phyloP scores from a whole-genome alignment of 2,888 invertebrate species.

The Timema podura region DNA sequence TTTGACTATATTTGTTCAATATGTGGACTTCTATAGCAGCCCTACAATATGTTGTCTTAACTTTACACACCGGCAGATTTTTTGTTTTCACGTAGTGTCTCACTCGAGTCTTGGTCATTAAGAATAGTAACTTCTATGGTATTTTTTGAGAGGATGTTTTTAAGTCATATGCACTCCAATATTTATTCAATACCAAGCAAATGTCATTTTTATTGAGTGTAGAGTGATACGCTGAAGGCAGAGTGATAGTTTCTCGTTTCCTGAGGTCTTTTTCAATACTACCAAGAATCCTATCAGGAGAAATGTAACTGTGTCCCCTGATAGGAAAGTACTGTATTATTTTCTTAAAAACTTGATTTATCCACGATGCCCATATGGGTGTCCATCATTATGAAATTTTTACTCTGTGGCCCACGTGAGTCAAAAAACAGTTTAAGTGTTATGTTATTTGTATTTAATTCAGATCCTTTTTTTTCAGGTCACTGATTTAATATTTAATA shows the following conservation, averaged over 20 bases:
- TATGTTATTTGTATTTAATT: too few relatives aligned
- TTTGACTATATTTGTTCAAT: background rate
- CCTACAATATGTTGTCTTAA: background rate
- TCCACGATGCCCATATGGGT: too few relatives aligned
- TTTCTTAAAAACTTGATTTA: too few relatives aligned
- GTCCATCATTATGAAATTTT: too few relatives aligned
- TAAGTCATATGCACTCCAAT: background rate
- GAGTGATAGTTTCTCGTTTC: background rate
- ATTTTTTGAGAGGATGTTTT: background rate
- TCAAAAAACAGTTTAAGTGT: too few relatives aligned
- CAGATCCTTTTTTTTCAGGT: too few relatives aligned
- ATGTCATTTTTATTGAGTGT: background rate
- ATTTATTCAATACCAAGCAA: background rate
- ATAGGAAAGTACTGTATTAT: background rate
- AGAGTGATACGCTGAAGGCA: background rate
- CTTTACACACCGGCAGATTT: background rate
- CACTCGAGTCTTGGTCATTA: background rate
- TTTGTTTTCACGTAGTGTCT: too few relatives aligned
- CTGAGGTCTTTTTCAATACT: background rate
- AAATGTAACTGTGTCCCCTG: background rate
- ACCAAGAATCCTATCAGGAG: background rate
- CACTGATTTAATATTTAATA: too few relatives aligned
- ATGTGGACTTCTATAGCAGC: background rate
- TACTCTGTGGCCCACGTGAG: too few relatives aligned
- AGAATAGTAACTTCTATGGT: background rate